These are phyloP conservation scores for Monomorium pharaonis DNA, from an alignment of 1,140 invertebrate species.

Conservation along the genomic window DNA sequence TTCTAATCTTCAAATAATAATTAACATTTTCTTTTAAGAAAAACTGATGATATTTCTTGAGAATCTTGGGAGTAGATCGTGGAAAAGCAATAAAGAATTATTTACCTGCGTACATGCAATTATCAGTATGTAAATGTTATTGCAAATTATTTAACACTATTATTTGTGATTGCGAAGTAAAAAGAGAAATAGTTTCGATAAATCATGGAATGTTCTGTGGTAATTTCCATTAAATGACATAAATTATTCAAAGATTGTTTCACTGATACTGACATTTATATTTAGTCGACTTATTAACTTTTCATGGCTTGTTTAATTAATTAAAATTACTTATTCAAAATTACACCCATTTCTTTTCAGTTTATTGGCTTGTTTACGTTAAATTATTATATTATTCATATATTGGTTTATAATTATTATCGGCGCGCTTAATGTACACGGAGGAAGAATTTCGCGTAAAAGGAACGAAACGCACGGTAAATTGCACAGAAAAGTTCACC, in stretches of 20 bases:
- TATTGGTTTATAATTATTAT: neutral
- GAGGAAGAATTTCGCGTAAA: neutral
- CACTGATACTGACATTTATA: slow-evolving; percentile 32
- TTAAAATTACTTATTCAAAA: slow-evolving; percentile 41
- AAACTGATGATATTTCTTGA: neutral
- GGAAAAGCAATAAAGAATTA: neutral
- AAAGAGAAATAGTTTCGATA: slow-evolving; percentile 32
- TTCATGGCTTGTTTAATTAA: slow-evolving; percentile 38
- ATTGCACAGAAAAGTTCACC: neutral
- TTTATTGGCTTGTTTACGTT: neutral
- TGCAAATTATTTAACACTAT: slow-evolving; percentile 34
- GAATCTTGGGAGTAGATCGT: neutral
- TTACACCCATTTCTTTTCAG: slow-evolving; percentile 14
- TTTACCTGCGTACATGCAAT: slow-evolving; percentile 9
- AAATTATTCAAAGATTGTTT: slow-evolving; percentile 42
- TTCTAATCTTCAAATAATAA: neutral
- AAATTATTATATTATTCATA: slow-evolving; percentile 3
- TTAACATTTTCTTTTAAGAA: neutral
- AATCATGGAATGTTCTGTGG: slow-evolving; percentile 12
- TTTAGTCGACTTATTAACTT: slow-evolving; percentile 28
- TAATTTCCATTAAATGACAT: slow-evolving; percentile 46
- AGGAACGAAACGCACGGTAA: neutral
- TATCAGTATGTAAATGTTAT: slow-evolving; percentile 1
- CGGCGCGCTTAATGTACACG: neutral
- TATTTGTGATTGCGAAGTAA: slow-evolving; percentile 40